Percentiles rank a stretch among this genome's conserved stretches.
Evolutionary conservation across 2,113 vertebrate genomes (phyloP).

Genomic region (Rana temporaria): DNA sequence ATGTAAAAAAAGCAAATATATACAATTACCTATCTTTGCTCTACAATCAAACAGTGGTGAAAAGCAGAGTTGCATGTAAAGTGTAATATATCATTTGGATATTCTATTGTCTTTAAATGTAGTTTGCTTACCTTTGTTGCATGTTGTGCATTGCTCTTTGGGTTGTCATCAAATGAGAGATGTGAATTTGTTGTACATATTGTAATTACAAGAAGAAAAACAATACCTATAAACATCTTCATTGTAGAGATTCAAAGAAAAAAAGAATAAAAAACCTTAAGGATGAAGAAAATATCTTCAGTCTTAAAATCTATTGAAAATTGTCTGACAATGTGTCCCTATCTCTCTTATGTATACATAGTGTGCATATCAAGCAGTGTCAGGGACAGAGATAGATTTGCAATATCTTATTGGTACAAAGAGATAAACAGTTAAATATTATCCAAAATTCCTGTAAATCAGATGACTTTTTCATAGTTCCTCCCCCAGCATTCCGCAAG

Average conservation of each 20-base stretch:
- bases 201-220: background rate
- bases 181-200: background rate
- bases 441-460: constrained; percentile 38
- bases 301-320: background rate
- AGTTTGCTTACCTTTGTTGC: background rate
- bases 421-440: constrained; percentile 63
- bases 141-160: background rate
- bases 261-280: background rate
- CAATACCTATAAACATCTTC: background rate
- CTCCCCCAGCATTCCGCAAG: background rate
- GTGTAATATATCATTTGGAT: too few species aligned
- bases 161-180: background rate
- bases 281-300: background rate
- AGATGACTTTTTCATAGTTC: background rate
- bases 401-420: constrained; percentile 68
- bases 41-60: too few species aligned
- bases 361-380: background rate
- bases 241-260: background rate
- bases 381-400: background rate
- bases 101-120: background rate
- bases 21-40: too few species aligned
- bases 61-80: too few species aligned
- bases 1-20: too few species aligned
- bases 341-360: background rate
- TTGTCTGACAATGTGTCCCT: background rate